Evolutionary conservation across 2,113 vertebrate species (phyloP), one percentile per base, ranked within the genome.

Genomic region (Oophaga pumilio): DNA sequence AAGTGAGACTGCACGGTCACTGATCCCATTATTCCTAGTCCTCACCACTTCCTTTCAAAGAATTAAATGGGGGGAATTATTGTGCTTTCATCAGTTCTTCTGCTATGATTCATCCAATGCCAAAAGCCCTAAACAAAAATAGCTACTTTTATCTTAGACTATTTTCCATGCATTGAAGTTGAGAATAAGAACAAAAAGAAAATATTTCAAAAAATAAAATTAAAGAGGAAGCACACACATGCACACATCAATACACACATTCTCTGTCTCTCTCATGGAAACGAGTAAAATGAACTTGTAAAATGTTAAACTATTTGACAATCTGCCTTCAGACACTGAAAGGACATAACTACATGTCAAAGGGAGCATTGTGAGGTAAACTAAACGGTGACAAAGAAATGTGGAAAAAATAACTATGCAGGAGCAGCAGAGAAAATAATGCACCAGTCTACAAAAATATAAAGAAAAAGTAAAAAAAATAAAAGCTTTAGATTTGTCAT

Each of bases 1-100:
- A 66, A 66, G 59, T 79, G 22, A 86, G 60, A 76, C 60, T 86
- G 60, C 59, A 66, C 18, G 43, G 43, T 49, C 60, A 66, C 43
- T 85, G 84, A 62, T 77, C 33, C 85, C 49, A 86, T 86, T 86
- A 78, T 86, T 86, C 24, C 56, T 26, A 33, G 76, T 57, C 68
- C 49, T 86, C 76, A 79, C 76, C 74, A 86, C 60, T 62, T 86
- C 76, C 85, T 86, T 86, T 86, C 43, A 79, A 20, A 56, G 24
- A 68, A 26, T 14, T 66, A 64, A 86, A 86, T 86, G n/a, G 43
- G 43, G 14, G 26, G 76, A 68, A 78, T 86, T 66, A 86, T 84
- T 17, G 17, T 18, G 28, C 69, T 85, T 85, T 85, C 84, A 85
- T 78, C 76, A 43, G 43, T 33, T 56, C 33, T 84, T 77, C 33